Conservation (phyloP, 2,888 invertebrate genomes). For the Sturmia bella region DNA sequence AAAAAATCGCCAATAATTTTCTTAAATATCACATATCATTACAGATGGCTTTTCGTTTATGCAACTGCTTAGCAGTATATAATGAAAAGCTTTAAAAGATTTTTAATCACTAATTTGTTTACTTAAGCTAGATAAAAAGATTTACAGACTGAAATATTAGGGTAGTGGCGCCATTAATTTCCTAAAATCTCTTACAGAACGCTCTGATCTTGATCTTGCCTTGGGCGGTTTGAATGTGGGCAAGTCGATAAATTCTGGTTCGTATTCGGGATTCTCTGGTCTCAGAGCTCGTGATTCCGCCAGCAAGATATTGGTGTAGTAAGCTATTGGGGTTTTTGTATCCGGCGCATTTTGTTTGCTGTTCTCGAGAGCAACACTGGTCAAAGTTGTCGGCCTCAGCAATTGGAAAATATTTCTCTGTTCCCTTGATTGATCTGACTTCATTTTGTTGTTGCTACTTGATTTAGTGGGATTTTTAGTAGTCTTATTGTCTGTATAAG, state of each 20-base stretch:
- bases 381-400: slow-evolving; percentile 70
- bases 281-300: slow-evolving; percentile 76
- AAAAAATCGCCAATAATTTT: slow-evolving; percentile 46
- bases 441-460: slow-evolving; percentile 7
- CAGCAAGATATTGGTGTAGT: slow-evolving; percentile 77
- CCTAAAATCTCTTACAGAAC: slow-evolving; percentile 11
- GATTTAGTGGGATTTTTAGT: slow-evolving; percentile 45
- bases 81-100: slow-evolving; percentile 25
- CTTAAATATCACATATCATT: slow-evolving; percentile 68
- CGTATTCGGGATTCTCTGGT: slow-evolving; percentile 77
- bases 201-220: slow-evolving; percentile 31
- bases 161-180: slow-evolving; percentile 27
- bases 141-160: slow-evolving; percentile 15
- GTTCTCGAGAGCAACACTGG: not conserved
- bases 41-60: slow-evolving; percentile 23
- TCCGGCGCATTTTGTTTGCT: slow-evolving; percentile 23
- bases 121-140: slow-evolving; percentile 8
- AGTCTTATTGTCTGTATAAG: slow-evolving; percentile 72
- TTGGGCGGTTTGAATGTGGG: slow-evolving; percentile 84
- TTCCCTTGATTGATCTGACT: slow-evolving; percentile 66
- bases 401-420: slow-evolving; percentile 79
- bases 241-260: slow-evolving; percentile 83
- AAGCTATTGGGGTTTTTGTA: slow-evolving; percentile 73
- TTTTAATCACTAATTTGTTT: not conserved
- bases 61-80: slow-evolving; percentile 54